A percentile compares a stretch with the other conserved stretches of the same genome.
These are phyloP conservation scores for human DNA, from an alignment of 2,113 vertebrate species.

Conservation along the genomic window DNA sequence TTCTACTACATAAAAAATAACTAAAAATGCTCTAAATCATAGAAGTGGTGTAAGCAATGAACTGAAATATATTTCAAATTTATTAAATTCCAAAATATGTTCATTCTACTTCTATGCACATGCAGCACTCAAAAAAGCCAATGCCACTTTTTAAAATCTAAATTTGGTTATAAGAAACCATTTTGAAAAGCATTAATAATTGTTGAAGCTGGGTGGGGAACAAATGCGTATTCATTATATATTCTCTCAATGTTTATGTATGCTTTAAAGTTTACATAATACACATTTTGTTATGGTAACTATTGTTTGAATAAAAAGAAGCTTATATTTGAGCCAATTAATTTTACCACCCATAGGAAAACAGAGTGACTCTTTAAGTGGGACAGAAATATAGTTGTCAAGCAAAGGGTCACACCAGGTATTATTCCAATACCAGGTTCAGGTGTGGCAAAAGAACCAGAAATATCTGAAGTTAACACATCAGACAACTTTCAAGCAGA, in stretches of 20 bases:
- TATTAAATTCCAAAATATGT: conserved; percentile 64
- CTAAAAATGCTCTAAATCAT: conserved; percentile 70
- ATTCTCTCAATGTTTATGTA: neutral
- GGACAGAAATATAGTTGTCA: neutral
- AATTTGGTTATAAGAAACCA: conserved; percentile 41
- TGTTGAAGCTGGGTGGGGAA: neutral
- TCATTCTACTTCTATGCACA: conserved; percentile 50
- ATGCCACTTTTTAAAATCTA: conserved; percentile 50
- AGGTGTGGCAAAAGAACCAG: neutral
- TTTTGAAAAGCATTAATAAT: conserved; percentile 45
- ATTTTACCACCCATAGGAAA: neutral
- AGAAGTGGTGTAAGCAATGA: conserved; percentile 72
- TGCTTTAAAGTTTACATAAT: conserved; percentile 37
- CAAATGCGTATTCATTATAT: neutral
- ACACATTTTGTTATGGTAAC: neutral
- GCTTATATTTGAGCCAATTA: neutral
- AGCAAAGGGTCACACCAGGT: neutral
- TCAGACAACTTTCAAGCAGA: neutral
- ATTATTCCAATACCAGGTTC: neutral
- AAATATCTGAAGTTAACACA: neutral
- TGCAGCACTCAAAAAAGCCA: conserved; percentile 18
- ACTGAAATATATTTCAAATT: conserved; percentile 70
- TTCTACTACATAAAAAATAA: conserved; percentile 73
- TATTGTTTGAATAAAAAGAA: neutral
- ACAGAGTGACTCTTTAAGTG: neutral